These are phyloP conservation scores for Cyphomyrus plagiostoma DNA, from an alignment of 2,113 vertebrate genomes.

Conservation along the genomic window DNA sequence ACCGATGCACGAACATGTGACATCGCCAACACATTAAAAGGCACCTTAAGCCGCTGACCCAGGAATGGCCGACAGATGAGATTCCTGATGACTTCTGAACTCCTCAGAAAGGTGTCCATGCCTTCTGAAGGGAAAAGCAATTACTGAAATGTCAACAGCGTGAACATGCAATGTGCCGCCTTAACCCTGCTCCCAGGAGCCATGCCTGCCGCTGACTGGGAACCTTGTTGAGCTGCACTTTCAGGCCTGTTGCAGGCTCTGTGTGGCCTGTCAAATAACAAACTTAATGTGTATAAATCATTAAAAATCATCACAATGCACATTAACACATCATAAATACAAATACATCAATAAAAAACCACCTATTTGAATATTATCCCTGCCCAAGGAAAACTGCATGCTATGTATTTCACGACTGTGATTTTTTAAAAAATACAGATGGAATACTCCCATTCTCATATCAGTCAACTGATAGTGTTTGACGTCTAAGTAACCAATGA, in stretches of 20 bases:
- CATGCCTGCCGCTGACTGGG: not conserved
- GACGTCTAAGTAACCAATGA: not conserved
- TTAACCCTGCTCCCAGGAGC: not conserved
- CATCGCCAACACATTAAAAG: not conserved
- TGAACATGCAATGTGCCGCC: not conserved
- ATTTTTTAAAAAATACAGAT: not conserved
- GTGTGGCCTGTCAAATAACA: not conserved
- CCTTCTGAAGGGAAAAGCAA: slow-evolving; percentile 10
- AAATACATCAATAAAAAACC: not conserved
- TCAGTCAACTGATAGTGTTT: not conserved
- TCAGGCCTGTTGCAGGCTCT: not conserved
- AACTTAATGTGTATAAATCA: not conserved
- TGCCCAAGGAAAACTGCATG: not conserved
- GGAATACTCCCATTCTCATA: not conserved
- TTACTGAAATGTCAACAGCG: slow-evolving; percentile 4
- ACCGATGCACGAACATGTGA: not conserved
- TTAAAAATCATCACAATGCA: not conserved
- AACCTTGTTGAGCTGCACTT: not conserved
- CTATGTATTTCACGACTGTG: not conserved
- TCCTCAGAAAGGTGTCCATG: not conserved
- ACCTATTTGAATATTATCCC: not conserved
- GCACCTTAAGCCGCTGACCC: not conserved
- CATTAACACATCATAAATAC: not conserved
- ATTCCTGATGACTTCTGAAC: slow-evolving; percentile 10
- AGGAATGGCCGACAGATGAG: not conserved